phyloP scores from a whole-genome alignment of 1,140 invertebrate genomes.

The Sinonovacula constricta region DNA sequence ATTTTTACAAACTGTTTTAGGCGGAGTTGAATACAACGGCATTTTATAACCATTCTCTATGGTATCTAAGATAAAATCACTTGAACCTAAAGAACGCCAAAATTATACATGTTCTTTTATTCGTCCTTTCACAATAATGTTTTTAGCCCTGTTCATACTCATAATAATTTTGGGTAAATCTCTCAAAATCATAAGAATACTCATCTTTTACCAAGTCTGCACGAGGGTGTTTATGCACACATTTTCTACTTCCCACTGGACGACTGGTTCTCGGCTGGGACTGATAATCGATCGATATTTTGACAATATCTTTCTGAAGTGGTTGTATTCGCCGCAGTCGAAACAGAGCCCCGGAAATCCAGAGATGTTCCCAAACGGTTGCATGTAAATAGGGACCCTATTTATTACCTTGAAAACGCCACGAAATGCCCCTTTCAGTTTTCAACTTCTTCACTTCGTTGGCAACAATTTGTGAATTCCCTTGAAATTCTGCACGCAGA shows the following conservation, averaged over 20 bases:
- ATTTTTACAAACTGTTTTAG: conserved; percentile 6
- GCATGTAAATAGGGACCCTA: background rate
- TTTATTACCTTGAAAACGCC: background rate
- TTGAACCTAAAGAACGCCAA: conserved; percentile 15
- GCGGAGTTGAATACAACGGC: conserved; percentile 15
- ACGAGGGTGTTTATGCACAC: too few relatives aligned
- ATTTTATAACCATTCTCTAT: conserved; percentile 44
- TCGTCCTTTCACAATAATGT: conserved; percentile 14
- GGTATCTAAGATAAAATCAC: conserved; percentile 23
- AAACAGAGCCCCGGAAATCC: too few relatives aligned
- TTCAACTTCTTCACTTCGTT: background rate
- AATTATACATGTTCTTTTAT: conserved; percentile 20
- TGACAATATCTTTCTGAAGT: background rate
- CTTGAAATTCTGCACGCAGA: background rate
- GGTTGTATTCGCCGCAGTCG: background rate
- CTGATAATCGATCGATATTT: background rate
- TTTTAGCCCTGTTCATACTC: conserved; percentile 25
- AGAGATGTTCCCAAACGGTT: background rate
- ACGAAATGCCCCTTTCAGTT: background rate
- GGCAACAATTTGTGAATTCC: background rate
- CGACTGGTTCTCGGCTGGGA: background rate
- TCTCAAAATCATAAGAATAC: conserved; percentile 24
- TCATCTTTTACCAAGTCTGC: conserved; percentile 20
- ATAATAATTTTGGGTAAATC: conserved; percentile 20
- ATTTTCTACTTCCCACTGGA: background rate